Percentiles rank a stretch among this genome's conserved stretches.
phyloP scores from a whole-genome alignment of 2,113 vertebrate genomes.

The Cyanoramphus novaezelandiae region DNA sequence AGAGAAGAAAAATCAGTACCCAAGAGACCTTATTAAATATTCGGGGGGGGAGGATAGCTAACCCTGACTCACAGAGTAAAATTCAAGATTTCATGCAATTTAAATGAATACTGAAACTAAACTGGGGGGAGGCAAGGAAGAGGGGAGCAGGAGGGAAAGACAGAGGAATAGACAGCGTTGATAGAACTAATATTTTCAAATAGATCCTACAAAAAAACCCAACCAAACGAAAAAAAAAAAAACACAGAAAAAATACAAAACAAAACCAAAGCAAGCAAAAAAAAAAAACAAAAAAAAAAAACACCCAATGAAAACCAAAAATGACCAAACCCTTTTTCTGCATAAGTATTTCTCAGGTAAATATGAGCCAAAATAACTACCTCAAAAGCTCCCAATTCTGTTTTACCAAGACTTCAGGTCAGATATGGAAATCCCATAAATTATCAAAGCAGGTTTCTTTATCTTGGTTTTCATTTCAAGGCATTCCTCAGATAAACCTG shows the following conservation, averaged over 20 bases:
- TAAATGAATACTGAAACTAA: not conserved
- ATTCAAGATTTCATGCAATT: not conserved
- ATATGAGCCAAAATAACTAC: not conserved
- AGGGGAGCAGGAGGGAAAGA: not conserved
- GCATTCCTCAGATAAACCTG: not conserved
- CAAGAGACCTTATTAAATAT: slow-evolving; percentile 1
- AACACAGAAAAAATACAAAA: no score
- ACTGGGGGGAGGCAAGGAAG: not conserved
- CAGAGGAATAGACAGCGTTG: not conserved
- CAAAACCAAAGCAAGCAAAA: not conserved
- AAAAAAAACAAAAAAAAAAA: not conserved
- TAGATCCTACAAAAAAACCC: not conserved
- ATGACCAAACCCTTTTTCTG: not conserved
- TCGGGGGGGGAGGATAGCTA: not conserved
- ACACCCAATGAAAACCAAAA: not conserved
- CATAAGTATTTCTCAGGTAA: not conserved
- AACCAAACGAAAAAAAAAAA: no score
- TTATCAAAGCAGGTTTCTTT: not conserved
- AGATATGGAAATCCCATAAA: not conserved
- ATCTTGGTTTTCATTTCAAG: not conserved
- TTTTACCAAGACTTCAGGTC: not conserved
- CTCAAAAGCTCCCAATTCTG: not conserved
- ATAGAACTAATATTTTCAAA: not conserved
- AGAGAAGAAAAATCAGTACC: not conserved
- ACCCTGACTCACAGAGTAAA: not conserved